Evolutionary conservation across 2,797 vertebrate genomes (phyloP).

Genomic region (Silurus lanzhouensis): DNA sequence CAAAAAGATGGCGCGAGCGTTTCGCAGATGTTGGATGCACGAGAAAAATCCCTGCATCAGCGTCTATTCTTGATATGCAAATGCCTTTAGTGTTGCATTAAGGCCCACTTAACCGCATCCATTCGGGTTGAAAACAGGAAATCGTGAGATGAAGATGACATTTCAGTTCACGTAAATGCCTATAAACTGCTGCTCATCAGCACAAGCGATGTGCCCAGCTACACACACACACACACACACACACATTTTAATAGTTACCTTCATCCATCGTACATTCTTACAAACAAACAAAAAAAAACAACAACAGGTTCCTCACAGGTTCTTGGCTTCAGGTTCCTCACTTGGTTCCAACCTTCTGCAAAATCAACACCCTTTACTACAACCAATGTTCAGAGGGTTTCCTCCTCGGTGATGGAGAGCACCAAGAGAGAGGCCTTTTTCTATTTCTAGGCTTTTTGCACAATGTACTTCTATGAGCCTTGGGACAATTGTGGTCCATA

Average conservation of each 20-base stretch:
- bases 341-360: neutral
- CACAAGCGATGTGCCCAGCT: slow-evolving; percentile 50
- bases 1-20: neutral
- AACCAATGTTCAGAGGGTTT: too few relatives aligned
- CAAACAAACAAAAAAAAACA: neutral
- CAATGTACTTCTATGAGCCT: too few relatives aligned
- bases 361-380: neutral
- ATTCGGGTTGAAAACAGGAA: slow-evolving; percentile 67
- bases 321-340: neutral
- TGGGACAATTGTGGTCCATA: too few relatives aligned
- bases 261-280: neutral
- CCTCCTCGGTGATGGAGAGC: too few relatives aligned
- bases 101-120: slow-evolving; percentile 67
- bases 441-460: too few relatives aligned
- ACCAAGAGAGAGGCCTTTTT: too few relatives aligned
- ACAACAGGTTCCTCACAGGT: neutral
- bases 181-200: slow-evolving; percentile 54
- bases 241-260: neutral
- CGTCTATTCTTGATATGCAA: slow-evolving; percentile 69
- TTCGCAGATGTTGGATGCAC: slow-evolving; percentile 65
- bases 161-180: slow-evolving; percentile 57
- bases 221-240: slow-evolving; percentile 18
- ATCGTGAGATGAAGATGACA: slow-evolving; percentile 57
- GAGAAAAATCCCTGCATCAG: slow-evolving; percentile 65
- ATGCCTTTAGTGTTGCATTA: slow-evolving; percentile 60